Percentiles rank a stretch among this genome's conserved stretches.
phyloP scores from a whole-genome alignment of 2,113 vertebrate species.

The Zosterops lateralis region DNA sequence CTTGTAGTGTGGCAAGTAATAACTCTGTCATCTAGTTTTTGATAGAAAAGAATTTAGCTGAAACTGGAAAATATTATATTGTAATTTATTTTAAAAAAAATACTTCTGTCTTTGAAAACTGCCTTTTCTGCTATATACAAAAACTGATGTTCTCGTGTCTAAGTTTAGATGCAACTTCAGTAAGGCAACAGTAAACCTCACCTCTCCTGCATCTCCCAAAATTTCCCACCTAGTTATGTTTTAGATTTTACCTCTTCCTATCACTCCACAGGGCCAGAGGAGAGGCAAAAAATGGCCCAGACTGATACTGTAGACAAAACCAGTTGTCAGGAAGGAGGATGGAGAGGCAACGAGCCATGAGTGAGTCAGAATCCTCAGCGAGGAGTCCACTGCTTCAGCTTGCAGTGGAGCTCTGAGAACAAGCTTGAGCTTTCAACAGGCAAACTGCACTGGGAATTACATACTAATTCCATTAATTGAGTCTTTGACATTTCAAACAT shows the following conservation, averaged over 20 bases:
- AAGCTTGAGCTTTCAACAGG: not conserved
- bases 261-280: not conserved
- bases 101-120: not conserved
- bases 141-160: not conserved
- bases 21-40: not conserved
- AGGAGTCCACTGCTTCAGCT: not conserved
- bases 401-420: not conserved
- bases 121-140: not conserved
- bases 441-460: not conserved
- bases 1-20: not conserved
- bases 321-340: not conserved
- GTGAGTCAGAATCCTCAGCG: not conserved
- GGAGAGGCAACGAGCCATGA: not conserved
- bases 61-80: not conserved
- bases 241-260: not conserved
- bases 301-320: accelerated
- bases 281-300: not conserved
- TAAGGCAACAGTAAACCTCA: not conserved
- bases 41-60: not conserved
- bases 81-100: not conserved
- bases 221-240: not conserved
- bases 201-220: not conserved
- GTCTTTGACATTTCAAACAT: not conserved
- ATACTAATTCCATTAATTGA: not conserved
- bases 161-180: not conserved